Conservation (phyloP, 1,140 invertebrate species). For the Drosophila littoralis region DNA sequence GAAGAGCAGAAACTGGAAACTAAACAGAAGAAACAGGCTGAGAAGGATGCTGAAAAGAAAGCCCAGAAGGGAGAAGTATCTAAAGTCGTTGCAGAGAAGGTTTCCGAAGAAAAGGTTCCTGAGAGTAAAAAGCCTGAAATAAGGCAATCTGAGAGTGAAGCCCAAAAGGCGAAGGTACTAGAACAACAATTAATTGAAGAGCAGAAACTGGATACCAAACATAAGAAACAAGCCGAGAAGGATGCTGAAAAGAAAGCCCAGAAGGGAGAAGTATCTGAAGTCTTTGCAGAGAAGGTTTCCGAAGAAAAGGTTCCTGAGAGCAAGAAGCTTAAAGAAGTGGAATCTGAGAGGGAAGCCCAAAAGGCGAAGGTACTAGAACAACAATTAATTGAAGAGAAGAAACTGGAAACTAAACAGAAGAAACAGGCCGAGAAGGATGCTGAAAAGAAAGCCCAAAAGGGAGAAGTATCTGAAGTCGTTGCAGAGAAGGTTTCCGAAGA, state of each 20-base stretch:
- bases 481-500: slow-evolving; percentile 33
- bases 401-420: slow-evolving; percentile 21
- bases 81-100: slow-evolving; percentile 26
- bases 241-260: slow-evolving; percentile 11
- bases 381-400: slow-evolving; percentile 27
- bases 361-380: slow-evolving; percentile 27
- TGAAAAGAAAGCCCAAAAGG: slow-evolving; percentile 24
- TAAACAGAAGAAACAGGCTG: slow-evolving; percentile 28
- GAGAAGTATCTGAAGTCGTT: slow-evolving; percentile 41
- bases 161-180: slow-evolving; percentile 29
- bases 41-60: slow-evolving; percentile 5
- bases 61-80: slow-evolving; percentile 45
- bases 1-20: slow-evolving; percentile 18
- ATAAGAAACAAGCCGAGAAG: not conserved
- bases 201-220: too few species aligned
- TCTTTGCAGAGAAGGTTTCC: slow-evolving; percentile 30
- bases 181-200: slow-evolving; percentile 9
- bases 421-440: slow-evolving; percentile 23
- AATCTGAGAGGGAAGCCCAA: slow-evolving; percentile 38
- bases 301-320: slow-evolving; percentile 18
- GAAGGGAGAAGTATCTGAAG: slow-evolving; percentile 41
- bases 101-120: too few species aligned
- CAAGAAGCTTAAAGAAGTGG: slow-evolving; percentile 11
- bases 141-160: slow-evolving; percentile 24
- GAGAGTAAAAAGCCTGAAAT: slow-evolving; percentile 6